A percentile compares a stretch with the other conserved stretches of the same genome.
phyloP scores from a whole-genome alignment of 2,113 vertebrate species.

The Holacanthus passer region DNA sequence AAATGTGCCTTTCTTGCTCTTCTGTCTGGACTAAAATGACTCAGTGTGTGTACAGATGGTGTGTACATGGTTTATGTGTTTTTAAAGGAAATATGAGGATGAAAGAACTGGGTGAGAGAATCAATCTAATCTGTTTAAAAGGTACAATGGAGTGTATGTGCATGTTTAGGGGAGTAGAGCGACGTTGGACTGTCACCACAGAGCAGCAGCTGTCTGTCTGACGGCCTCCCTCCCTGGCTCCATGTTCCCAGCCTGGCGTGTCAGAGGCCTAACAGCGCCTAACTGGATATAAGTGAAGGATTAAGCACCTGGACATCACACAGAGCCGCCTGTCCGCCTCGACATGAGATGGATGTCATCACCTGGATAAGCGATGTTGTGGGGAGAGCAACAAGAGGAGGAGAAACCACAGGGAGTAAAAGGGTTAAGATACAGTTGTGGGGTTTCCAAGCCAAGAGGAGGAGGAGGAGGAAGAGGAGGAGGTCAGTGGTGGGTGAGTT shows the following conservation, averaged over 20 bases:
- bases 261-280: constrained; percentile 55
- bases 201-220: constrained; percentile 66
- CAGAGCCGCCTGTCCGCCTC: constrained; percentile 25
- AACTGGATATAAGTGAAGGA: constrained; percentile 60
- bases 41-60: neutral
- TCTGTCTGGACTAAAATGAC: constrained; percentile 16
- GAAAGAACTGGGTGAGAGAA: neutral
- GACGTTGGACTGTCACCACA: constrained; percentile 15
- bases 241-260: constrained; percentile 34
- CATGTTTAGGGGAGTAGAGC: neutral
- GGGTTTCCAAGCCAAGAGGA: neutral
- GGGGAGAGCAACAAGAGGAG: constrained; percentile 69
- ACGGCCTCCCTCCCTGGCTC: constrained; percentile 49
- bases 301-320: constrained; percentile 63
- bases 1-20: neutral
- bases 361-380: constrained; percentile 50
- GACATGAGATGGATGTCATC: constrained; percentile 67
- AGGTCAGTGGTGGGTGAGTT: neutral
- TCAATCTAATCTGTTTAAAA: neutral
- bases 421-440: neutral
- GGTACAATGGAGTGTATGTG: neutral
- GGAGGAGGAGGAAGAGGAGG: constrained; percentile 16
- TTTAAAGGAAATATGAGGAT: neutral
- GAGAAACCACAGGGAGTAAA: constrained; percentile 53
- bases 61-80: neutral